Conservation (phyloP, 2,797 vertebrate genomes). For the Spheniscus humboldti region DNA sequence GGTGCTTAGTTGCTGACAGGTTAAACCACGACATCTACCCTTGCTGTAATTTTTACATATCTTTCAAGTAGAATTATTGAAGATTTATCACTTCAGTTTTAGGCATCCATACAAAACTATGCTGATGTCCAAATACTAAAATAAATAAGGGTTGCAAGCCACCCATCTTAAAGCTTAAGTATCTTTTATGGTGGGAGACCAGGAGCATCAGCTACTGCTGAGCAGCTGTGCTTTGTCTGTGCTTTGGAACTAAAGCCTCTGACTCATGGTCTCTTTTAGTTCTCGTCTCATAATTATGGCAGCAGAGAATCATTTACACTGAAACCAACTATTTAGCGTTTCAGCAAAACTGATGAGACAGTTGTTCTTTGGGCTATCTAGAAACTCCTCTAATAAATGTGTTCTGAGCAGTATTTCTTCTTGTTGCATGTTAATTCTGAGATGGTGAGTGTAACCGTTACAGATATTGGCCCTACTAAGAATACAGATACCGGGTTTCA, state of each 20-base stretch:
- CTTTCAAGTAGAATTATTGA: neutral
- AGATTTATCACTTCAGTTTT: neutral
- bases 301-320: neutral
- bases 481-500: neutral
- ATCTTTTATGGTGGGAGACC: neutral
- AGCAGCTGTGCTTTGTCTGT: neutral
- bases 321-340: neutral
- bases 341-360: neutral
- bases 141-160: neutral
- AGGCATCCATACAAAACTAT: neutral
- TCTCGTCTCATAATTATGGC: neutral
- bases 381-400: neutral
- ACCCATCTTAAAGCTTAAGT: neutral
- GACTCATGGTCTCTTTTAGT: neutral
- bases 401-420: neutral
- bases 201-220: neutral
- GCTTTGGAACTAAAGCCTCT: neutral
- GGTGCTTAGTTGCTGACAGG: too few species aligned
- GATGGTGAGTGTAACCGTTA: neutral
- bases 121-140: neutral
- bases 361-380: neutral
- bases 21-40: too few species aligned
- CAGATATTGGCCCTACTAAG: neutral
- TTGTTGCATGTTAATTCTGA: neutral
- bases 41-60: neutral